phyloP scores from a whole-genome alignment of 2,113 vertebrate species.

The Nanorana parkeri region DNA sequence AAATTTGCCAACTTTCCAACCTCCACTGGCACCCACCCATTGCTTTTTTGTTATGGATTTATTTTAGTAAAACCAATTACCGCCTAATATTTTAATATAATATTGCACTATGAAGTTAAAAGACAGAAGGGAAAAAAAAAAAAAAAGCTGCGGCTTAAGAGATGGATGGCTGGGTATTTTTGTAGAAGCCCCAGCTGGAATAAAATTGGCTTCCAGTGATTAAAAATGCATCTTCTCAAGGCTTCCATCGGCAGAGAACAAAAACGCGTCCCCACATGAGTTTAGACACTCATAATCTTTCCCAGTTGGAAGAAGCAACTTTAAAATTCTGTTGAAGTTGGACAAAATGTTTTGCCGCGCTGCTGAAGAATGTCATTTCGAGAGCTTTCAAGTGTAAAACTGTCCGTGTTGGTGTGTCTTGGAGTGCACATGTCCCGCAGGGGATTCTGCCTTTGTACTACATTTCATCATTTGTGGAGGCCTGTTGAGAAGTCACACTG shows the following conservation, averaged over 20 bases:
- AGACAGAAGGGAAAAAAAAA: neutral
- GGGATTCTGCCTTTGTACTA: conserved; percentile 46
- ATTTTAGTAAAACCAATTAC: conserved; percentile 16
- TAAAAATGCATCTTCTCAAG: conserved; percentile 27
- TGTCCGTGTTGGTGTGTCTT: conserved; percentile 49
- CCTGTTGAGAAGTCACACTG: conserved; percentile 43
- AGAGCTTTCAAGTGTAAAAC: conserved; percentile 56
- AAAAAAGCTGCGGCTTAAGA: neutral
- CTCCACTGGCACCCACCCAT: conserved; percentile 3
- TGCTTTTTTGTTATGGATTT: conserved; percentile 23
- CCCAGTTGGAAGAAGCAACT: conserved; percentile 55
- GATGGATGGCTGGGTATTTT: conserved; percentile 8
- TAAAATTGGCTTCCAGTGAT: conserved; percentile 27
- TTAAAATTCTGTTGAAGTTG: conserved; percentile 57
- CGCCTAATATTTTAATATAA: conserved; percentile 28
- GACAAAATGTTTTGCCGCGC: conserved; percentile 42
- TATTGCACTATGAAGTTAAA: conserved; percentile 13
- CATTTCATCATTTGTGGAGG: conserved; percentile 54
- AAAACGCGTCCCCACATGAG: conserved; percentile 36
- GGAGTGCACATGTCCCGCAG: conserved; percentile 20
- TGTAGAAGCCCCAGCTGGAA: conserved; percentile 28
- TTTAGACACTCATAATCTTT: conserved; percentile 44
- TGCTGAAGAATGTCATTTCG: conserved; percentile 45
- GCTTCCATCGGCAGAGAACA: conserved; percentile 27
- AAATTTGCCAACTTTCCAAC: neutral